Percentiles rank a stretch among this genome's conserved stretches.
Evolutionary conservation across 2,797 vertebrate species (phyloP).

Genomic region (Poecilia velifera): DNA sequence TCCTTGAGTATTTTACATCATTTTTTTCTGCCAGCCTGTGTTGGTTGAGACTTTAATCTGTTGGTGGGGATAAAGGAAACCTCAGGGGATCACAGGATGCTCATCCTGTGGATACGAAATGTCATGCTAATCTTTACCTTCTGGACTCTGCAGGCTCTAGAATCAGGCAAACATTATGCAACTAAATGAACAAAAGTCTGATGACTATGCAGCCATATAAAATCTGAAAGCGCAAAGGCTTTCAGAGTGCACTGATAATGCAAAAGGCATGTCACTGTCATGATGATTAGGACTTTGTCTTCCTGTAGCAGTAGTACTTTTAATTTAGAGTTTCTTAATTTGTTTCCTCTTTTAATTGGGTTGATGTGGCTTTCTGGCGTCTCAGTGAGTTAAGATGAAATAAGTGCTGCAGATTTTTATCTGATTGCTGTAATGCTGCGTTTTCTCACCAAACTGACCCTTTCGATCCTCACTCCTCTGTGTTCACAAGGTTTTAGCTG

Average conservation of each 20-base stretch:
- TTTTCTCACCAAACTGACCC: conserved; percentile 11
- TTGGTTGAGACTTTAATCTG: not conserved
- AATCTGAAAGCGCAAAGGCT: not conserved
- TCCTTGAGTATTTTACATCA: not conserved
- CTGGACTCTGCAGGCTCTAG: conserved; percentile 1
- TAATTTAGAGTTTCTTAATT: not conserved
- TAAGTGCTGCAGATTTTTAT: conserved; percentile 38
- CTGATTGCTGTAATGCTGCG: conserved; percentile 33
- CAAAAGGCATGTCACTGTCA: not conserved
- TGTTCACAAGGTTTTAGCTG: conserved; percentile 13
- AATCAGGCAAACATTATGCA: not conserved
- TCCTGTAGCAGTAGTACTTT: not conserved
- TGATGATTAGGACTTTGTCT: not conserved
- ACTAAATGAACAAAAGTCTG: not conserved
- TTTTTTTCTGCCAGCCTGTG: not conserved
- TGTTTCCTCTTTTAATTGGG: not conserved
- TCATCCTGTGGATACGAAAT: not conserved
- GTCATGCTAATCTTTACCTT: not conserved
- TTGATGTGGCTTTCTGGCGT: not conserved
- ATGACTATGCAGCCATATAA: not conserved
- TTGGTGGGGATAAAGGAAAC: not conserved
- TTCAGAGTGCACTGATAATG: not conserved
- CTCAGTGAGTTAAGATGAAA: conserved; percentile 27
- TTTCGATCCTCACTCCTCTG: conserved; percentile 7
- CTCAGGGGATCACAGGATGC: not conserved